phyloP scores from a whole-genome alignment of 2,888 invertebrate genomes.

The Hartigia nigra region DNA sequence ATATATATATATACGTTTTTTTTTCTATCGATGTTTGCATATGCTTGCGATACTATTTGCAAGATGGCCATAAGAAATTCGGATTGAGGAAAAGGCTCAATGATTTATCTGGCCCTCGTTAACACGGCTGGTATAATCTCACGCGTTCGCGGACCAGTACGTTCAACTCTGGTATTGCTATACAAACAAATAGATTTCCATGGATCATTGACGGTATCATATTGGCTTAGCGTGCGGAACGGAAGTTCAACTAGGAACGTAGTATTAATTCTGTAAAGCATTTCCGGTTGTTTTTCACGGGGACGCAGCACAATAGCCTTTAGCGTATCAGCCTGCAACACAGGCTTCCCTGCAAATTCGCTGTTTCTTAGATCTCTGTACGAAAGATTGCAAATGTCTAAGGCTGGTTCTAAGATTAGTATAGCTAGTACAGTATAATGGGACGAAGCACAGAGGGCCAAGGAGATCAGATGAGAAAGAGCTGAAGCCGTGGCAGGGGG shows the following conservation, averaged over 20 bases:
- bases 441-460: background rate
- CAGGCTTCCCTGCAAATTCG: background rate
- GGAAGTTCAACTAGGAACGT: background rate
- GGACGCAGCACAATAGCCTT: background rate
- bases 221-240: background rate
- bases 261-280: background rate
- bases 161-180: constrained; percentile 62
- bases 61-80: background rate
- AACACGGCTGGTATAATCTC: background rate
- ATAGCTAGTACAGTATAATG: background rate
- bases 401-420: background rate
- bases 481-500: background rate
- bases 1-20: background rate
- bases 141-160: constrained; percentile 34
- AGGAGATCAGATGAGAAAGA: background rate
- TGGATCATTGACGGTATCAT: constrained; percentile 14
- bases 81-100: background rate
- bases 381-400: background rate
- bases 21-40: background rate
- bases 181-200: constrained; percentile 61
- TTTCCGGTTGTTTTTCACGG: background rate
- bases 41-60: background rate
- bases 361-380: background rate
- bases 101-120: background rate
- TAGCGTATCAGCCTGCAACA: background rate